Evolutionary conservation across 2,113 vertebrate species (phyloP), one percentile per base, ranked within the genome.

Genomic region (Centropristis striata): DNA sequence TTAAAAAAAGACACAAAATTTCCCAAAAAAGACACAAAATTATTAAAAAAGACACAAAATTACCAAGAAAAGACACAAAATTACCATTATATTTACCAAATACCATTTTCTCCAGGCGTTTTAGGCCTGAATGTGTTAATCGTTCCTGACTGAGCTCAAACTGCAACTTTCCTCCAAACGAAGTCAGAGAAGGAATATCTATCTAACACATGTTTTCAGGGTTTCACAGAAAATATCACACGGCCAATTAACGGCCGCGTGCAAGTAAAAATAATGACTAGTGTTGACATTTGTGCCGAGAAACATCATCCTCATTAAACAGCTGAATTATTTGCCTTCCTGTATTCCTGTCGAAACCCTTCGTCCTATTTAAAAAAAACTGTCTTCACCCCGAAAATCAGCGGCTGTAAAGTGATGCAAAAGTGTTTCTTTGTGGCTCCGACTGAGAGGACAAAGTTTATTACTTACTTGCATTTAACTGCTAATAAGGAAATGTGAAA

Each of bases 241-340:
- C 66, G 54, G 70, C 71, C 87, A 81, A 90, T 92, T 88, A 87
- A 84, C 65, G 60, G 21, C 72, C 25, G 65, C 32, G 18, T 13
- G 41, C 13, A 51, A 80, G 54, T 84, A 59, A 81, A 76, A 77
- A 78, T 70, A 50, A 81, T 72, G 74, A 66, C 65, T 66, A 14
- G 77, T 77, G 70, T 77, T 83, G 83, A 78, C 81, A 77, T 85
- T 89, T 81, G 58, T 58, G 78, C 41, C 15, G 74, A 42, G 64
- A 78, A 81, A 75, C 71, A 58, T 23, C 36, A 5, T 64, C 61
- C 20, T 20, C 37, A 21, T 53, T 1, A 80, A 71, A 69, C 50
- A n/a, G 28, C 11, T 14, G 20, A 75, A 47, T 60, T 80, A 53
- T 74, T 72, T 11, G 23, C 12, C 18, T 46, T 76, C n/a, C 39